Evolutionary conservation across 1,140 invertebrate species (phyloP).

Genomic region (Tetramorium simillimum): DNA sequence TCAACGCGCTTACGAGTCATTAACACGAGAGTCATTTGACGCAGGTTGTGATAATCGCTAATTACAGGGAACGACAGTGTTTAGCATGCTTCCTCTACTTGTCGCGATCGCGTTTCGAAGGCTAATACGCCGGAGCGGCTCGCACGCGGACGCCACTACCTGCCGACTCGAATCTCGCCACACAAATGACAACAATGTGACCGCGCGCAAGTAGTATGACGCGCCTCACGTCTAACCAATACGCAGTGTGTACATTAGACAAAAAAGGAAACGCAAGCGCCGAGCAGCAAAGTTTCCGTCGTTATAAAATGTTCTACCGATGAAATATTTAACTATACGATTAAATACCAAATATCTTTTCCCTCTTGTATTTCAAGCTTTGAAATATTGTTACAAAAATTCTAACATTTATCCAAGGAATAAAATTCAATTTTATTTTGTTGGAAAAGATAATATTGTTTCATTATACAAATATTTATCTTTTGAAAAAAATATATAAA

Average conservation of each 20-base stretch:
- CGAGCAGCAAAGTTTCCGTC: background rate
- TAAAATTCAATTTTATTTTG: background rate
- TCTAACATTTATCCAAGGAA: background rate
- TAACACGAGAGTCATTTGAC: background rate
- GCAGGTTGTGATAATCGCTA: background rate
- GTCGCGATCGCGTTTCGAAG: conserved; percentile 4
- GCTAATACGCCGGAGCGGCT: background rate
- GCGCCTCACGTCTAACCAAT: background rate
- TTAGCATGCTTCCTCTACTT: background rate
- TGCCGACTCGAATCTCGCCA: background rate
- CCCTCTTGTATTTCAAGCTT: background rate
- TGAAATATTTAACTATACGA: background rate
- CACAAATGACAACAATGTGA: conserved; percentile 4
- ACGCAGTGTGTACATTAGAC: background rate
- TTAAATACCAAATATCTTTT: background rate
- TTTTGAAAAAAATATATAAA: background rate
- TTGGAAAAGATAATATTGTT: background rate
- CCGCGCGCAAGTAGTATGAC: background rate
- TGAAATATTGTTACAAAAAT: background rate
- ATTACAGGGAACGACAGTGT: background rate
- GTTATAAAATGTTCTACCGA: background rate
- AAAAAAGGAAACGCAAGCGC: background rate
- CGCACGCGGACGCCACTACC: background rate
- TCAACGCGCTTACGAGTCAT: background rate
- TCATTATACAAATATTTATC: background rate